Evolutionary conservation across 2,797 vertebrate species (phyloP).

Genomic region (Pipistrellus pygmaeus): DNA sequence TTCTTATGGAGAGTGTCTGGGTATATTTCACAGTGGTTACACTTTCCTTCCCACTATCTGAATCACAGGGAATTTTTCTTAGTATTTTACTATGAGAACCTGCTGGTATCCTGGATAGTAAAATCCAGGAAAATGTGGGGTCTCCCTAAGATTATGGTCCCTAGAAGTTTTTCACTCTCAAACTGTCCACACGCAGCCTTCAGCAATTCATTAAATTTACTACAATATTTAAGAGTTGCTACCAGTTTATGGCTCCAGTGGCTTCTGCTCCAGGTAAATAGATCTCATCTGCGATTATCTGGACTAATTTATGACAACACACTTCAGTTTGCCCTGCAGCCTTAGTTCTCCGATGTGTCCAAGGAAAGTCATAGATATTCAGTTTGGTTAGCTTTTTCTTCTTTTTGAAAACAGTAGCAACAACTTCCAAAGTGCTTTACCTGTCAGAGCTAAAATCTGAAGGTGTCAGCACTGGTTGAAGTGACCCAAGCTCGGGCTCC

Average conservation of each 20-base stretch:
- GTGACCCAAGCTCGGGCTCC: background rate
- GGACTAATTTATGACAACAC: background rate
- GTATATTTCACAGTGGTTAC: background rate
- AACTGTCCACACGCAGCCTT: background rate
- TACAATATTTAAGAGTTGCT: background rate
- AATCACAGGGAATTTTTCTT: background rate
- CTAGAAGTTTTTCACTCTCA: background rate
- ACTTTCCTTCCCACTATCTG: background rate
- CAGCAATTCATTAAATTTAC: background rate
- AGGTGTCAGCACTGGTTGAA: background rate
- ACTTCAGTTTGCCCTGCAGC: background rate
- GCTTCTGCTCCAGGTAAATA: background rate
- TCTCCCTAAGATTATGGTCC: background rate
- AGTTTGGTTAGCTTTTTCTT: slow-evolving; percentile 4
- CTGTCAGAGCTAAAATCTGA: background rate
- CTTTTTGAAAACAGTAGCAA: background rate
- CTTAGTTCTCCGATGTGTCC: background rate
- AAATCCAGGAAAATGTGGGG: background rate
- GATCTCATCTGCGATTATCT: background rate
- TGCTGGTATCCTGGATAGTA: background rate
- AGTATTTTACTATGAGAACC: background rate
- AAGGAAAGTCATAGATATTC: background rate
- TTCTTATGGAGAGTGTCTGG: background rate
- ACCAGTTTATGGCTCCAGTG: background rate
- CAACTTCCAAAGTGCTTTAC: background rate